Evolutionary conservation across 2,113 vertebrate species (phyloP).

Genomic region (Macroglossus sobrinus): DNA sequence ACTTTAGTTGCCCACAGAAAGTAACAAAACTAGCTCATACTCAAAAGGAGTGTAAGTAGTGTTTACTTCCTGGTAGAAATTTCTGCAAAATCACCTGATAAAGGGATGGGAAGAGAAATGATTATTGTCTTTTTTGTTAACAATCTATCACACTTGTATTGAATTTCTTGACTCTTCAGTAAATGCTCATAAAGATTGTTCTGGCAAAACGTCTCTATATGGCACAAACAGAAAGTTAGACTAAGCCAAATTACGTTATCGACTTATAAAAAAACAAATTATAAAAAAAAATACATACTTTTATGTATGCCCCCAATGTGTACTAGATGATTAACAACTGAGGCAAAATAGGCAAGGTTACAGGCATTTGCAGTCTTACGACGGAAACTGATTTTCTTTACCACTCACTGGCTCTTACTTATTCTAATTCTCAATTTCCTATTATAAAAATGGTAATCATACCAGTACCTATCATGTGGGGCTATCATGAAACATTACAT

Average conservation of each 20-base stretch:
- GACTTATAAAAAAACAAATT: too few species aligned
- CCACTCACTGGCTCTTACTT: neutral
- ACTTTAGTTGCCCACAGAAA: neutral
- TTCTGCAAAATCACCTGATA: neutral
- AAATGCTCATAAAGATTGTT: neutral
- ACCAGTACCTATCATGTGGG: neutral
- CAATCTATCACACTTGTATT: neutral
- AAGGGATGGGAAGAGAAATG: neutral
- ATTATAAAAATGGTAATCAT: neutral
- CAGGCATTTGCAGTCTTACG: neutral
- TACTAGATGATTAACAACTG: neutral
- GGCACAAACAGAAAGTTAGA: conserved; percentile 5
- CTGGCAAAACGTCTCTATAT: neutral
- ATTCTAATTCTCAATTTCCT: neutral
- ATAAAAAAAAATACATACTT: neutral
- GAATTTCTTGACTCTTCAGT: conserved; percentile 22
- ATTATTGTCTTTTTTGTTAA: conserved; percentile 9
- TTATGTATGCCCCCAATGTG: neutral
- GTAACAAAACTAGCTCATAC: neutral
- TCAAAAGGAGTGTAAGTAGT: neutral
- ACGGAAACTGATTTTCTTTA: neutral
- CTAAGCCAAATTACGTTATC: conserved; percentile 6
- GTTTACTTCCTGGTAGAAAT: neutral
- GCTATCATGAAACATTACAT: neutral
- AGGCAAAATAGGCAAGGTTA: neutral